phyloP scores from a whole-genome alignment of 2,797 vertebrate species.

The Cyclura pinguis region DNA sequence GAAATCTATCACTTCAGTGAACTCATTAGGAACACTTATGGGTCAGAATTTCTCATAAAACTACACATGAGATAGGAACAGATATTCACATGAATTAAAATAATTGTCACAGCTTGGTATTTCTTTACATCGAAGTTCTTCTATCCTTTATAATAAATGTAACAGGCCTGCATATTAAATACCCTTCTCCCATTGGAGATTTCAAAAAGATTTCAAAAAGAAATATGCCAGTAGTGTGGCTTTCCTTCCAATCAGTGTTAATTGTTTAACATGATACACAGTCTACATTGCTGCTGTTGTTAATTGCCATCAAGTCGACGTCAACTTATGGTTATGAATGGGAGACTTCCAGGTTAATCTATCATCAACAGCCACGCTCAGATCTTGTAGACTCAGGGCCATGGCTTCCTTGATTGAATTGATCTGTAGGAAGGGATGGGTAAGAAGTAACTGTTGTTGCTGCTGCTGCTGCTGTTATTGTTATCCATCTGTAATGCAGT shows the following conservation, averaged over 20 bases:
- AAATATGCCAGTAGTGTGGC: slow-evolving; percentile 34
- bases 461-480: too few species aligned
- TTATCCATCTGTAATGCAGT: too few species aligned
- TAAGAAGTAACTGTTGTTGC: too few species aligned
- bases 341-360: too few species aligned
- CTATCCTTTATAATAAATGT: slow-evolving; percentile 16
- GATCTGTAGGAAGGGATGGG: too few species aligned
- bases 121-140: slow-evolving; percentile 22
- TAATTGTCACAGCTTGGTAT: slow-evolving; percentile 17
- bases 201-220: slow-evolving; percentile 29
- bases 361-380: too few species aligned
- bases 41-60: slow-evolving; percentile 23
- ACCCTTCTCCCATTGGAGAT: slow-evolving; percentile 26
- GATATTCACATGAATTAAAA: slow-evolving; percentile 48
- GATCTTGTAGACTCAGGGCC: too few species aligned
- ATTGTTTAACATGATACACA: slow-evolving; percentile 41
- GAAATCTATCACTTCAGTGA: neutral
- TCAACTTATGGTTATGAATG: too few species aligned
- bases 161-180: neutral
- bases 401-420: too few species aligned
- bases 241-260: slow-evolving; percentile 39
- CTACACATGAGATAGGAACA: slow-evolving; percentile 28
- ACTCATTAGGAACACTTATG: neutral
- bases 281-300: neutral
- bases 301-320: too few species aligned